Evolutionary conservation across 2,113 vertebrate genomes (phyloP).

Genomic region (Boulengeromyrus knoepffleri): DNA sequence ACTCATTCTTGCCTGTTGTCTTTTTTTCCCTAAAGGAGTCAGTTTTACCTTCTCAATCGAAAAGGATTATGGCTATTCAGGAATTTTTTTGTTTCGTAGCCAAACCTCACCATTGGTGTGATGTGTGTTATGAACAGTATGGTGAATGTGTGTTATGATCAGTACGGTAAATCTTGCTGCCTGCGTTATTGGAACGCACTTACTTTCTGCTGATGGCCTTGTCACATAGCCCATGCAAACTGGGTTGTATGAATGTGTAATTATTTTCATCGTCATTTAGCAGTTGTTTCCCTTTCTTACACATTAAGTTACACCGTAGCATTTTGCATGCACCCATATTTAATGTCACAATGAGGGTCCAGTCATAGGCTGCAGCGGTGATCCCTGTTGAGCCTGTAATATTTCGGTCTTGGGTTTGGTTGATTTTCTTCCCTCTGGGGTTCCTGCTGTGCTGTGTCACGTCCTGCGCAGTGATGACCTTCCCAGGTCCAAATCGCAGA

Average conservation of each 20-base stretch:
- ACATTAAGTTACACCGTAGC: not conserved
- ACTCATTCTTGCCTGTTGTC: not conserved
- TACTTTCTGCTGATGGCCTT: not conserved
- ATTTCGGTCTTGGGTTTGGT: not conserved
- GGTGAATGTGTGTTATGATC: too few relatives aligned
- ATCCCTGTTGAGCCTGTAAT: not conserved
- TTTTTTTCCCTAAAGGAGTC: not conserved
- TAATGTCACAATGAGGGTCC: not conserved
- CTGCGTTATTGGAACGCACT: not conserved
- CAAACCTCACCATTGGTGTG: not conserved
- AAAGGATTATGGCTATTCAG: not conserved
- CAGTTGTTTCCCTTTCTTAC: not conserved
- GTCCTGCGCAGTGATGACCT: not conserved
- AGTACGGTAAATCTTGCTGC: not conserved
- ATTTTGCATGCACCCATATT: not conserved
- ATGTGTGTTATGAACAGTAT: not conserved
- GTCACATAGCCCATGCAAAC: not conserved
- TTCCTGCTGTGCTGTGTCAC: not conserved
- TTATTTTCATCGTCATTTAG: not conserved
- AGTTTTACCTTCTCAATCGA: not conserved
- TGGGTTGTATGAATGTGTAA: not conserved
- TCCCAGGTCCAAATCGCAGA: not conserved
- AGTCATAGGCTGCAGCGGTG: not conserved
- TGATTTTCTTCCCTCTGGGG: not conserved
- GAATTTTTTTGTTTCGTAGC: not conserved